Evolutionary conservation across 2,113 vertebrate species (phyloP).

Genomic region (Nothoprocta pentlandii): DNA sequence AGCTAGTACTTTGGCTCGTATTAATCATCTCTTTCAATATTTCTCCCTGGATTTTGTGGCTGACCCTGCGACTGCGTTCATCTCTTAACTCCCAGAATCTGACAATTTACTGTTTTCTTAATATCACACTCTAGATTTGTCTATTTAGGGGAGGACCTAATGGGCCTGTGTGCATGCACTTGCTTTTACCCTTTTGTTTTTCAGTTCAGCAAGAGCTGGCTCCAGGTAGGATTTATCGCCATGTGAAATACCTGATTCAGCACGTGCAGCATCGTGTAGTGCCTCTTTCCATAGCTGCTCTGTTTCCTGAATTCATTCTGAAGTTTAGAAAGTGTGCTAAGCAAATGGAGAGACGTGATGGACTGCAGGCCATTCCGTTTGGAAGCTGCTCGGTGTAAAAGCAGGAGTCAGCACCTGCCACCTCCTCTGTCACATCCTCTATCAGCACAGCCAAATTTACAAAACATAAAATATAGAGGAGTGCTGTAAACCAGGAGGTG

Average conservation of each 20-base stretch:
- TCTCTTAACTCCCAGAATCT: background rate
- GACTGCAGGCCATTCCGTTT: background rate
- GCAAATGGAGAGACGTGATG: background rate
- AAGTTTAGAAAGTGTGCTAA: background rate
- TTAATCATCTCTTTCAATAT: background rate
- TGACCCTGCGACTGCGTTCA: background rate
- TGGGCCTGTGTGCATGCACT: background rate
- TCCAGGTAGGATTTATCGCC: constrained; percentile 7
- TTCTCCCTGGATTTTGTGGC: background rate
- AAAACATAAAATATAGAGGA: background rate
- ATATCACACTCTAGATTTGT: background rate
- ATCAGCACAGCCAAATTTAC: background rate
- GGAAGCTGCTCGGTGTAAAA: background rate
- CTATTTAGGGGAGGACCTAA: background rate
- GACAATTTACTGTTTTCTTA: background rate
- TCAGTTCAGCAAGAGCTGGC: background rate
- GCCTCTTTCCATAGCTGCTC: background rate
- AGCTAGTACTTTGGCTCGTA: background rate
- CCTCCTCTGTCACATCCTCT: background rate
- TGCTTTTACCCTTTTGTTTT: constrained; percentile 27
- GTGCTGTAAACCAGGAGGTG: background rate
- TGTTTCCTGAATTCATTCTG: background rate
- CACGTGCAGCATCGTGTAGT: background rate
- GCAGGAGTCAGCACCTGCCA: background rate
- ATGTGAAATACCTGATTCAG: constrained; percentile 27